Evolutionary conservation across 2,797 vertebrate genomes (phyloP).

Genomic region (Halcyon smyrnensis): DNA sequence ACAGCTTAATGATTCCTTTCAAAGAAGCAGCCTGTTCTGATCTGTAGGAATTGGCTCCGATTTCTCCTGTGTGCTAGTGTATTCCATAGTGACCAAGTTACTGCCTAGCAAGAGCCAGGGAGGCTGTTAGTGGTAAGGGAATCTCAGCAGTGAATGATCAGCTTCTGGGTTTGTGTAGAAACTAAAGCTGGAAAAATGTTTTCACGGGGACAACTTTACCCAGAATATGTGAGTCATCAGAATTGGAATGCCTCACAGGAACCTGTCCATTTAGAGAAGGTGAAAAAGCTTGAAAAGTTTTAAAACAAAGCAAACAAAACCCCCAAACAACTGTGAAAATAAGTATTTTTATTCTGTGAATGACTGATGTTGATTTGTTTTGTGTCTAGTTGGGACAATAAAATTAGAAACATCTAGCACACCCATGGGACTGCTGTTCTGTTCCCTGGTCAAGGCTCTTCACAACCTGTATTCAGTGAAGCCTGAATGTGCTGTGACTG

Average conservation of each 20-base stretch:
- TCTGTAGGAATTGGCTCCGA: background rate
- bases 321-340: background rate
- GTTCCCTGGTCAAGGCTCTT: background rate
- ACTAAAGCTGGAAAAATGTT: background rate
- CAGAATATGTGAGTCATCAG: background rate
- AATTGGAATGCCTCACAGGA: background rate
- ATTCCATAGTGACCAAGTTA: background rate
- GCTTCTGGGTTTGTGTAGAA: background rate
- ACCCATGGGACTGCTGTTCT: background rate
- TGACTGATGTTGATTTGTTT: background rate
- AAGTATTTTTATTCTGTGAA: background rate
- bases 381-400: background rate
- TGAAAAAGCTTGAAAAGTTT: background rate
- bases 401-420: background rate
- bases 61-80: background rate
- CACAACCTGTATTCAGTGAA: background rate
- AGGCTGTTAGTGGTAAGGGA: background rate
- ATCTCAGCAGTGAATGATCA: background rate
- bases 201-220: background rate
- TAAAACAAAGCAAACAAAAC: background rate
- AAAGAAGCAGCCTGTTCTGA: background rate
- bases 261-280: background rate
- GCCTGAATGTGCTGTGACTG: background rate
- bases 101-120: background rate
- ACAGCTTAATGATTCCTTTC: background rate